Evolutionary conservation across 2,888 invertebrate species (phyloP).

Genomic region (Hanleya hanleyi): DNA sequence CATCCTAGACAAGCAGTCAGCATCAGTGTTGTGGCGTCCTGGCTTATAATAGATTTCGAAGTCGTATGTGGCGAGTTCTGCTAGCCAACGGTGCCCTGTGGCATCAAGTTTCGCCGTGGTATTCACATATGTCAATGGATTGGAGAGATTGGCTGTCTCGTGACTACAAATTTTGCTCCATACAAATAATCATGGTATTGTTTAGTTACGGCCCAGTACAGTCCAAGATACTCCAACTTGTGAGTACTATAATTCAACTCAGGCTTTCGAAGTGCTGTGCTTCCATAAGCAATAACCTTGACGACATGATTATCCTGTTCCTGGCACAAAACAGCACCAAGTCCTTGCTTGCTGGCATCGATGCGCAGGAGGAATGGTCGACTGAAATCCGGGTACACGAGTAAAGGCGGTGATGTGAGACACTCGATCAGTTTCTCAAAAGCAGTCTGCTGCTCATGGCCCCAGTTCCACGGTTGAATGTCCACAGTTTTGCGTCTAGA

Average conservation of each 20-base stretch:
- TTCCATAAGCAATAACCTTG: conserved; percentile 21
- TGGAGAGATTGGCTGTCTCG: not conserved
- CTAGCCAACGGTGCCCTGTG: conserved; percentile 1
- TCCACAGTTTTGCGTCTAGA: too few species aligned
- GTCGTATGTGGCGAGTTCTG: not conserved
- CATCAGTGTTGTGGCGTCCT: not conserved
- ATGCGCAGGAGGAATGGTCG: conserved; percentile 16
- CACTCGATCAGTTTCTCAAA: conserved; percentile 11
- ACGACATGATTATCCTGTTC: conserved; percentile 1
- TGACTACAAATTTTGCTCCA: not conserved
- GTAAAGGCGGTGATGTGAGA: conserved; percentile 13
- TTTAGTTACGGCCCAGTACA: conserved; percentile 4
- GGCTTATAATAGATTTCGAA: not conserved
- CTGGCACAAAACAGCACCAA: conserved; percentile 32
- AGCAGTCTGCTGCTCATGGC: too few species aligned
- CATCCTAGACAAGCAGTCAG: too few species aligned
- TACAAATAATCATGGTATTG: not conserved
- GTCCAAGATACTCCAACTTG: not conserved
- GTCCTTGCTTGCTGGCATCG: not conserved
- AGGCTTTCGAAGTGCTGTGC: conserved; percentile 10
- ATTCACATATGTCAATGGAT: not conserved
- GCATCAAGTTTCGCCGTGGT: conserved; percentile 5
- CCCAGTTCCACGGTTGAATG: too few species aligned
- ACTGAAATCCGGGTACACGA: conserved; percentile 20
- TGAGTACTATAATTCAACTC: conserved; percentile 22